Percentiles rank a stretch among this genome's conserved stretches.
Evolutionary conservation across 2,113 vertebrate genomes (phyloP).

Genomic region (Python bivittatus): DNA sequence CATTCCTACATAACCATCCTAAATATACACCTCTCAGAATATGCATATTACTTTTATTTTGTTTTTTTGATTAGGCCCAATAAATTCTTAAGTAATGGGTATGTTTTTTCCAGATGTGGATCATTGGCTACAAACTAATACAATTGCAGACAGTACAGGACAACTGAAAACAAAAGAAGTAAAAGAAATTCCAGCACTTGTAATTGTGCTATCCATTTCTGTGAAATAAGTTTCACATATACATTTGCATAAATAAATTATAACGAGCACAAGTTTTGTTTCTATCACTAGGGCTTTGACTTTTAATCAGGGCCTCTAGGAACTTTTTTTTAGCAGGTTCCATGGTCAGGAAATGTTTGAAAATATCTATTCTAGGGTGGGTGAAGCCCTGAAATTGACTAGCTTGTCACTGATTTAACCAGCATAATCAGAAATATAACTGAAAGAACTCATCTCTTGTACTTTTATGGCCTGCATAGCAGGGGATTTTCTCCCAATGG

Average conservation of each 20-base stretch:
- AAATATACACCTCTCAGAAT: too few relatives aligned
- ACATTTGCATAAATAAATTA: background rate
- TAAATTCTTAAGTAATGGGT: background rate
- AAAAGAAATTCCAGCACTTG: background rate
- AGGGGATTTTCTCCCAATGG: background rate
- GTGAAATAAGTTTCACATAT: background rate
- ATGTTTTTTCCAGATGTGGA: background rate
- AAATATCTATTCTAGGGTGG: background rate
- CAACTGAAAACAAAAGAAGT: background rate
- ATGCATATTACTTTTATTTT: too few relatives aligned
- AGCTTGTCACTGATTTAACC: background rate
- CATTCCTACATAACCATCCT: too few relatives aligned
- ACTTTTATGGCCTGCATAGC: background rate
- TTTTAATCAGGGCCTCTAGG: background rate
- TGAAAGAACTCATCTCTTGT: background rate
- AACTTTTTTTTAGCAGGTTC: background rate
- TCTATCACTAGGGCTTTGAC: background rate
- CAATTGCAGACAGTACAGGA: background rate
- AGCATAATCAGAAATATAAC: background rate
- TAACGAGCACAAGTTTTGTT: background rate
- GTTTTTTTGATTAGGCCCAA: too few relatives aligned
- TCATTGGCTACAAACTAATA: background rate
- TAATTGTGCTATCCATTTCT: background rate
- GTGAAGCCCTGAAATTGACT: background rate
- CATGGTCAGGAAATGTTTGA: background rate